Percentiles rank a stretch among this genome's conserved stretches.
These are phyloP conservation scores for Pelobates fuscus DNA, from an alignment of 2,113 vertebrate genomes.

Conservation along the genomic window DNA sequence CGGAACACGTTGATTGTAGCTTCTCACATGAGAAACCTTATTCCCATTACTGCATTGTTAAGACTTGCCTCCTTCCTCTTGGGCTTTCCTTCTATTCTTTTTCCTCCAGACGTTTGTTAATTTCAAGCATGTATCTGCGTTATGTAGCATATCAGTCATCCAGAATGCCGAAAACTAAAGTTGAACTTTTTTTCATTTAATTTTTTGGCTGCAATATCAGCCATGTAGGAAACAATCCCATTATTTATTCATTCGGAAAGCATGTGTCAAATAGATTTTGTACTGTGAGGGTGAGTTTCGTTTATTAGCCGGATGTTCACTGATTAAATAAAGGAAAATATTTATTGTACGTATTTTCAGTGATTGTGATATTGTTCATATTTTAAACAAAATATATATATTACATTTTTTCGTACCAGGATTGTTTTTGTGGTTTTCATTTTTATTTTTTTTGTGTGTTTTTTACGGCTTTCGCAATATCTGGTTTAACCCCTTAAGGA, in stretches of 20 bases:
- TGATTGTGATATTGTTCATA: too few species aligned
- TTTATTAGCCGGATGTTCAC: not conserved
- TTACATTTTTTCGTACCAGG: too few species aligned
- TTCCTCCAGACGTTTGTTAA: constrained; percentile 29
- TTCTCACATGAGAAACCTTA: too few species aligned
- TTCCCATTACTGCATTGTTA: not conserved
- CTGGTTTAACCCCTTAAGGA: too few species aligned
- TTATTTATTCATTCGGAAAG: constrained; percentile 9
- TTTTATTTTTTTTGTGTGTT: too few species aligned
- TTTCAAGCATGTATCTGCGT: not conserved
- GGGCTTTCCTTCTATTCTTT: constrained; percentile 46
- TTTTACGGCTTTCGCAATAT: too few species aligned
- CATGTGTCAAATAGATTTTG: constrained; percentile 8
- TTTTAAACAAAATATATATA: too few species aligned
- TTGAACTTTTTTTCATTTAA: not conserved
- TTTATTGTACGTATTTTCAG: not conserved
- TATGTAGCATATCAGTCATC: not conserved
- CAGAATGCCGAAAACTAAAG: not conserved
- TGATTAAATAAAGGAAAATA: not conserved
- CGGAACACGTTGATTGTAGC: too few species aligned
- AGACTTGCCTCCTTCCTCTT: constrained; percentile 22
- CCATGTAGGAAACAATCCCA: constrained; percentile 23
- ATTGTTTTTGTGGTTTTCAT: too few species aligned
- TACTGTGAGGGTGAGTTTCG: not conserved
- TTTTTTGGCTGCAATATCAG: constrained; percentile 22